phyloP scores from a whole-genome alignment of 1,140 invertebrate genomes.

The Dendrolimus punctatus region DNA sequence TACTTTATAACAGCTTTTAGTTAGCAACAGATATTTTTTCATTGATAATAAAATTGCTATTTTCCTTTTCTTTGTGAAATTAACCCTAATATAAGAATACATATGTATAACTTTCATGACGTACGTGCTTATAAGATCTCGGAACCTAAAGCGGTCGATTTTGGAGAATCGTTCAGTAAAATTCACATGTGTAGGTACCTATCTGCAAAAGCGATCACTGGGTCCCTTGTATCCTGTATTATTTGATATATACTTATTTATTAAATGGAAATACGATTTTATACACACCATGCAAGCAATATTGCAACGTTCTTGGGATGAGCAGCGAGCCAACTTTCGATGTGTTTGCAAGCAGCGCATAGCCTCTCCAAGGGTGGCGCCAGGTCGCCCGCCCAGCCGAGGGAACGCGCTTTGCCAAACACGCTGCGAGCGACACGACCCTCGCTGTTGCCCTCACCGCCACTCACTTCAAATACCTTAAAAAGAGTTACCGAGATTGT shows the following conservation, averaged over 20 bases:
- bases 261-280: not conserved
- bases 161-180: too few species aligned
- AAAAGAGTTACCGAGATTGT: conserved; percentile 31
- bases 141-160: too few species aligned
- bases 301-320: conserved; percentile 88
- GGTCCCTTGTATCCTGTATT: too few species aligned
- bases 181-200: too few species aligned
- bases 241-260: not conserved
- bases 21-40: too few species aligned
- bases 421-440: conserved; percentile 60
- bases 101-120: too few species aligned
- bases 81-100: too few species aligned
- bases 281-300: conserved; percentile 86
- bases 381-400: conserved; percentile 88
- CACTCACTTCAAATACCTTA: conserved; percentile 90
- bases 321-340: conserved; percentile 91
- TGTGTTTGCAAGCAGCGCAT: conserved; percentile 92
- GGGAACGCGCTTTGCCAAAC: conserved; percentile 80
- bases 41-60: too few species aligned
- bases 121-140: too few species aligned
- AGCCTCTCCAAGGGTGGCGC: conserved; percentile 92
- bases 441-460: conserved; percentile 65
- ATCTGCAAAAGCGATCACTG: too few species aligned
- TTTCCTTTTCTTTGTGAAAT: too few species aligned
- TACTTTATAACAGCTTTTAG: too few species aligned